Conservation (phyloP, 2,797 vertebrate genomes). For the Pogonophryne albipinna region DNA sequence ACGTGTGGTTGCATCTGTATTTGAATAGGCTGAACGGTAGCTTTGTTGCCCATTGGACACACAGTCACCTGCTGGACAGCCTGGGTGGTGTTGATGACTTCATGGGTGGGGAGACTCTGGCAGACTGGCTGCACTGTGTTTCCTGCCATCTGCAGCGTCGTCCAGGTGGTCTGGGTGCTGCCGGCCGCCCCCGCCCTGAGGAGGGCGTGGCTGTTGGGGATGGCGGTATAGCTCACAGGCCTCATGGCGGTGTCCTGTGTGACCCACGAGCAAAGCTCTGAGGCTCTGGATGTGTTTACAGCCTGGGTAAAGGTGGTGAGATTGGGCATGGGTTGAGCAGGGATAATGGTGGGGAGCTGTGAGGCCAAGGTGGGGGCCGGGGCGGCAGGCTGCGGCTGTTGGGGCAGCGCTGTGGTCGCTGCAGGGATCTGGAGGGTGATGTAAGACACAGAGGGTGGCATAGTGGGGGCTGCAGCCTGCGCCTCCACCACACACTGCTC, state of each 20-base stretch:
- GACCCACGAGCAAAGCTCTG: constrained; percentile 73
- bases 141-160: constrained; percentile 94
- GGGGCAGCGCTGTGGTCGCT: constrained; percentile 72
- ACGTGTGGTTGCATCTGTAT: constrained; percentile 81
- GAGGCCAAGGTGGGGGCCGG: constrained; percentile 64
- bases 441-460: constrained; percentile 84
- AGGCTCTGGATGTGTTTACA: constrained; percentile 71
- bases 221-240: constrained; percentile 67
- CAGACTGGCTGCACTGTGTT: constrained; percentile 95
- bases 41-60: constrained; percentile 83
- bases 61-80: constrained; percentile 81
- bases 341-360: constrained; percentile 57
- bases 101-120: constrained; percentile 81
- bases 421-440: constrained; percentile 85
- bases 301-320: constrained; percentile 69
- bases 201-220: constrained; percentile 77
- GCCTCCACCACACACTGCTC: constrained; percentile 81
- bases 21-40: constrained; percentile 84
- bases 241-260: constrained; percentile 76
- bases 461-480: constrained; percentile 65
- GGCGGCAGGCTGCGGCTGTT: constrained; percentile 67
- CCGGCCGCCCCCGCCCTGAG: constrained; percentile 88
- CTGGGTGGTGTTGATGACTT: constrained; percentile 74
- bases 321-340: constrained; percentile 58
- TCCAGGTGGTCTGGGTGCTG: constrained; percentile 98